Evolutionary conservation across 2,797 vertebrate genomes (phyloP), one percentile per base, ranked within the genome.

Genomic region (Neosilurus hyrtlii): DNA sequence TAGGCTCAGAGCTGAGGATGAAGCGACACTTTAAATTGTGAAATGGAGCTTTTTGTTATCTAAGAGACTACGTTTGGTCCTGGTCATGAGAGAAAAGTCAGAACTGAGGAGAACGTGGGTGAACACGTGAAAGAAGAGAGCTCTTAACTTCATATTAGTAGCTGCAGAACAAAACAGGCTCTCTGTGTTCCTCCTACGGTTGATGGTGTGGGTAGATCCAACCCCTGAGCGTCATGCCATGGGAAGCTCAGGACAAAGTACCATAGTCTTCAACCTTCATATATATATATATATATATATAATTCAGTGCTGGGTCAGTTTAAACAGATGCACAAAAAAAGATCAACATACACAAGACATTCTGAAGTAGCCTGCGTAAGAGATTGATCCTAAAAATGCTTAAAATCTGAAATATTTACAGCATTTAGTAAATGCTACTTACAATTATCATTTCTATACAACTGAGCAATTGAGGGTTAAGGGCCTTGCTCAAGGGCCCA

Each of bases 131-230:
- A 72, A 72, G 68, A 76, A 76, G 30, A 65, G 24, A 76, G 22
- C 61, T 65, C 30, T 73, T 10, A 51, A 61, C 61, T 75, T 35
- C 78, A 84, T 89, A 88, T 88, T 86, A 88, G 89, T 86, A 88
- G 88, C 85, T 88, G 88, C 62, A 67, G 78, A 71, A 59, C 84
- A 71, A 87, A 87, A 90, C 80, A 89, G 83, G 57, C 74, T 85
- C 67, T 83, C 62, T 88, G 84, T 85, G 79, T 84, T 73, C 81
- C 79, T 89, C 84, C 85, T 71, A 89, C 87, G 79, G 66, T 30
- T 52, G 75, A 56, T 66, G 26, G 73, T 76, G 88, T 89, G 86
- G 86, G 87, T 14, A 52, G 68, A 52, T 26, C 68, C 68, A 11
- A 52, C 6, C 49, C 49, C 49, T 83, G 86, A 88, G 70, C 83